phyloP scores from a whole-genome alignment of 1,140 invertebrate species.

The Drosophila ogumai region DNA sequence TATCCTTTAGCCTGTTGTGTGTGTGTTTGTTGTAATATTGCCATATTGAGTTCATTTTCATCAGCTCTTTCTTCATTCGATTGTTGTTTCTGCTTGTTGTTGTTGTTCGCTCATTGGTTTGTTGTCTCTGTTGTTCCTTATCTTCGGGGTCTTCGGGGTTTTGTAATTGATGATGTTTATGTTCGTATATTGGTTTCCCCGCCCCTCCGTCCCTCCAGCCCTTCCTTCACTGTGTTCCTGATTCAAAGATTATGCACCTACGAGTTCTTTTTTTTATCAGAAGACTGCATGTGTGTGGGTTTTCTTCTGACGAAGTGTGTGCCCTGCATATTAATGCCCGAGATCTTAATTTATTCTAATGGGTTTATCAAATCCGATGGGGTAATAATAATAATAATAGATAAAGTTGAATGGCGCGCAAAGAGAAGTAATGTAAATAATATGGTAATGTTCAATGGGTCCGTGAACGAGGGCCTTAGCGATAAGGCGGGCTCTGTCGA shows the following conservation, averaged over 20 bases:
- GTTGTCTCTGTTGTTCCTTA: constrained; percentile 32
- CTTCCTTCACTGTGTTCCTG: constrained; percentile 41
- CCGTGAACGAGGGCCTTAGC: not conserved
- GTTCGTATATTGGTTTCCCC: constrained; percentile 46
- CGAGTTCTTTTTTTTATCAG: constrained; percentile 9
- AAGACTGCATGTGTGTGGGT: constrained; percentile 55
- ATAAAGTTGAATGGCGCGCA: constrained; percentile 31
- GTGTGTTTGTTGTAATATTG: constrained; percentile 24
- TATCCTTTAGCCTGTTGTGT: constrained; percentile 18
- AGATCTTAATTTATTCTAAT: constrained; percentile 80
- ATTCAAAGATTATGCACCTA: constrained; percentile 79
- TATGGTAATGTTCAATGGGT: constrained; percentile 32
- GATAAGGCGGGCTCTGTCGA: constrained; percentile 16
- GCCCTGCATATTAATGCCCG: constrained; percentile 68
- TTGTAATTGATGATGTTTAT: constrained; percentile 82
- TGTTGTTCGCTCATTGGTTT: constrained; percentile 27
- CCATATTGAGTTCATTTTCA: constrained; percentile 43
- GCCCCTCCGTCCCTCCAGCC: constrained; percentile 10
- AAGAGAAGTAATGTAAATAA: constrained; percentile 33
- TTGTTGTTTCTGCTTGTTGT: constrained; percentile 9
- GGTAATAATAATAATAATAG: constrained; percentile 53
- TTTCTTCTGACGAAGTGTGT: constrained; percentile 41
- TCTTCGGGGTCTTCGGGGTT: constrained; percentile 51
- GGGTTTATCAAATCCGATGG: constrained; percentile 66
- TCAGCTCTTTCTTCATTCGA: constrained; percentile 24